Percentiles rank a stretch among this genome's conserved stretches.
Conservation (phyloP, 2,888 invertebrate genomes). For the Ernsta delagoae region DNA sequence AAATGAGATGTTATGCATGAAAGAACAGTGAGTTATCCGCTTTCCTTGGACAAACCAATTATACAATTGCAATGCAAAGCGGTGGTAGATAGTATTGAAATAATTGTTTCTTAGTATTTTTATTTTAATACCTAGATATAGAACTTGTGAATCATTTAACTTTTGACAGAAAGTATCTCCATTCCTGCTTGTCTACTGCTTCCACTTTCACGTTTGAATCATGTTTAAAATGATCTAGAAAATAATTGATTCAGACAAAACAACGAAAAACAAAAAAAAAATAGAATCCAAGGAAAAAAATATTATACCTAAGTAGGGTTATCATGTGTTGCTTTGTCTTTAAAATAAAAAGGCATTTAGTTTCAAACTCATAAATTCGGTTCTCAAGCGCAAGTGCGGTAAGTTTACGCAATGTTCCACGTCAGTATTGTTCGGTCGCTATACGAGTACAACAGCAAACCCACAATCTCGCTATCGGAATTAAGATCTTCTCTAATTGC, state of each 20-base stretch:
- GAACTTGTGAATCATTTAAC: too few species aligned
- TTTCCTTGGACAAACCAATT: slow-evolving; percentile 47
- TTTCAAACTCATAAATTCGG: slow-evolving; percentile 28
- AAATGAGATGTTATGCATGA: slow-evolving; percentile 52
- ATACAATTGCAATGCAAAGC: not conserved
- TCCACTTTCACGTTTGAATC: too few species aligned
- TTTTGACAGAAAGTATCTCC: too few species aligned
- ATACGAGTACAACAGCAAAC: slow-evolving; percentile 1
- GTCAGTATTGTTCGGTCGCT: slow-evolving; percentile 21
- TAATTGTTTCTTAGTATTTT: not conserved
- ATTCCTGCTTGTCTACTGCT: too few species aligned
- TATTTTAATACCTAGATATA: too few species aligned
- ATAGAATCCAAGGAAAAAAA: too few species aligned
- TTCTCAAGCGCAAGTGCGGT: slow-evolving; percentile 28
- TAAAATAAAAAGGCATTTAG: slow-evolving; percentile 24
- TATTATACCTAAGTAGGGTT: too few species aligned
- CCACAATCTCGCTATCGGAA: slow-evolving; percentile 24
- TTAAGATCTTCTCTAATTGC: slow-evolving; percentile 27
- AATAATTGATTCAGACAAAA: not conserved
- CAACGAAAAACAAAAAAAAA: too few species aligned
- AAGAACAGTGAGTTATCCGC: slow-evolving; percentile 51
- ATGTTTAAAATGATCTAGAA: too few species aligned
- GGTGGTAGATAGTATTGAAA: not conserved
- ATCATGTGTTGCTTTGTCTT: not conserved
- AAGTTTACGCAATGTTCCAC: slow-evolving; percentile 19